These are phyloP conservation scores for Monochamus saltuarius DNA, from an alignment of 1,140 invertebrate genomes.

Conservation along the genomic window DNA sequence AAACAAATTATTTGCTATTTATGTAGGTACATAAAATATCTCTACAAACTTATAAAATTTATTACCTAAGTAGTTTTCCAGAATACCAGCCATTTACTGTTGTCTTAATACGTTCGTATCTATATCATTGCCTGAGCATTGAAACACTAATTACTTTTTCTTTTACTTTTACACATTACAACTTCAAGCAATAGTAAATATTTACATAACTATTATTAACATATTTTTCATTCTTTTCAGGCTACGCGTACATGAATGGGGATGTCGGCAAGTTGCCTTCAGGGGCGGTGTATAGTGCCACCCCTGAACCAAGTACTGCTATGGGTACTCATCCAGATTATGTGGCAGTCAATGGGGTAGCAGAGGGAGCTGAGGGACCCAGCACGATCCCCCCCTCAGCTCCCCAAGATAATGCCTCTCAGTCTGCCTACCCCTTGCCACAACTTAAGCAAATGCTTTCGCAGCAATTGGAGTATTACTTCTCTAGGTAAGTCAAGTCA, in stretches of 20 bases:
- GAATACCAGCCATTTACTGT: too few species aligned
- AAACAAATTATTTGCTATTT: too few species aligned
- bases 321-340: conserved; percentile 35
- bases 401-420: conserved; percentile 34
- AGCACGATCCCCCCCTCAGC: conserved; percentile 39
- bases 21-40: too few species aligned
- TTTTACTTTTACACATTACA: too few species aligned
- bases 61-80: too few species aligned
- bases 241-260: conserved; percentile 77
- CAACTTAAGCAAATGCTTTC: conserved; percentile 78
- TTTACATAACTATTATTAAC: not conserved
- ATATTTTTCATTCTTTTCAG: conserved; percentile 50
- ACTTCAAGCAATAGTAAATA: too few species aligned
- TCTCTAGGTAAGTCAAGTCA: conserved; percentile 67
- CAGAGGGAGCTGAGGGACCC: conserved; percentile 46
- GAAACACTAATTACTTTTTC: too few species aligned
- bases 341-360: conserved; percentile 44
- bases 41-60: too few species aligned
- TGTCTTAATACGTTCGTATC: too few species aligned
- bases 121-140: too few species aligned
- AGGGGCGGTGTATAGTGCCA: conserved; percentile 63
- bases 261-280: conserved; percentile 70
- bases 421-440: conserved; percentile 61
- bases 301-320: conserved; percentile 38
- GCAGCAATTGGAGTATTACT: conserved; percentile 86